Conservation (phyloP, 2,113 vertebrate species). For the Tor tambroides region DNA sequence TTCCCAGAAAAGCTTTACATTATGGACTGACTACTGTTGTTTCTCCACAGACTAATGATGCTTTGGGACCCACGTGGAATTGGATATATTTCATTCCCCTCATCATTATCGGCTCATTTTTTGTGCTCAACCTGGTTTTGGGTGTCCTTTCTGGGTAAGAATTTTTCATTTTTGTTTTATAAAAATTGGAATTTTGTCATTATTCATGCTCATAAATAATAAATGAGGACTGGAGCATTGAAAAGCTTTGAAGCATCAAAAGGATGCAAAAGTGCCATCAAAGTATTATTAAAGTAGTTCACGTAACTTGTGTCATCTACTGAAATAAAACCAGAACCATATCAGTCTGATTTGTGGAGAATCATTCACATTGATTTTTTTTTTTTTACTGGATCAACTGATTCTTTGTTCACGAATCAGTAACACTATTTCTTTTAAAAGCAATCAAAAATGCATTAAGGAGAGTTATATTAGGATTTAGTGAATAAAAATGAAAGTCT, state of each 20-base stretch:
- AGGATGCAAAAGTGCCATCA: neutral
- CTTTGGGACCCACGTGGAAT: slow-evolving; percentile 92
- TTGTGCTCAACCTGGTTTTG: slow-evolving; percentile 95
- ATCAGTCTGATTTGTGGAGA: neutral
- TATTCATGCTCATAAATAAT: neutral
- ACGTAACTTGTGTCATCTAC: neutral
- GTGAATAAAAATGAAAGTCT: neutral
- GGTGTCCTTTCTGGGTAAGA: slow-evolving; percentile 95
- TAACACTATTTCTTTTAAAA: neutral
- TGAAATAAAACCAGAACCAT: neutral
- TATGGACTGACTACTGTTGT: neutral
- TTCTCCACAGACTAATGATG: slow-evolving; percentile 89
- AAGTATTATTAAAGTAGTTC: neutral
- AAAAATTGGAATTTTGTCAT: neutral
- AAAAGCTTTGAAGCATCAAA: neutral
- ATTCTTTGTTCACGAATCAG: neutral
- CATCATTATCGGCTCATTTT: slow-evolving; percentile 97
- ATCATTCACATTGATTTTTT: too few species aligned
- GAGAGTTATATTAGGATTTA: neutral
- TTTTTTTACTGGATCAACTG: neutral
- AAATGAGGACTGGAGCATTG: neutral
- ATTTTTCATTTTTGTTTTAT: neutral
- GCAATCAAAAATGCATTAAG: neutral
- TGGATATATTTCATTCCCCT: slow-evolving; percentile 99
- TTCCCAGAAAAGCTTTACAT: neutral